Percentiles rank a stretch among this genome's conserved stretches.
Conservation (phyloP, 2,888 invertebrate genomes). For the Scaptomyza flava region DNA sequence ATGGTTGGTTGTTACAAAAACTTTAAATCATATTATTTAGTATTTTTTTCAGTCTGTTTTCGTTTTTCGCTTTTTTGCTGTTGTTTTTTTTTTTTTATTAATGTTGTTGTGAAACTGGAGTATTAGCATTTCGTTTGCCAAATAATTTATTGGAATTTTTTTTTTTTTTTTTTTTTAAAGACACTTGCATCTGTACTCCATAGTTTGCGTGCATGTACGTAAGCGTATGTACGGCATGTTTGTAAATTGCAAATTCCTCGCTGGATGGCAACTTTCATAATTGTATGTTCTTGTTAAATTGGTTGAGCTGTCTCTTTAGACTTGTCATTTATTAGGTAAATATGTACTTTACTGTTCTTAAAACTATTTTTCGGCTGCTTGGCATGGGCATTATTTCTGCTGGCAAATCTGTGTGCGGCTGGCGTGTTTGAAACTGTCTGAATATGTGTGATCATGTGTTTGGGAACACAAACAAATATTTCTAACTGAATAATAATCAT, state of each 20-base stretch:
- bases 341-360: slow-evolving; percentile 23
- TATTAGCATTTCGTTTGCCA: slow-evolving; percentile 27
- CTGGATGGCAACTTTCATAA: slow-evolving; percentile 78
- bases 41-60: slow-evolving; percentile 57
- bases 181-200: background rate
- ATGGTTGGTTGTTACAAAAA: slow-evolving; percentile 46
- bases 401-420: slow-evolving; percentile 22
- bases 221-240: slow-evolving; percentile 8
- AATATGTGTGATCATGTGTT: slow-evolving; percentile 19
- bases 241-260: slow-evolving; percentile 71
- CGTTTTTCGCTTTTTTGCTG: slow-evolving; percentile 21
- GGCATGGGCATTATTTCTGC: slow-evolving; percentile 32
- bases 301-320: slow-evolving; percentile 22
- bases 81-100: slow-evolving; percentile 18
- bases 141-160: slow-evolving; percentile 25
- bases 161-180: slow-evolving; percentile 2
- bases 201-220: slow-evolving; percentile 3
- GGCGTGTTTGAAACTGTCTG: background rate
- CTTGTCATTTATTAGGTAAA: slow-evolving; percentile 18
- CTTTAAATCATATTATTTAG: slow-evolving; percentile 52
- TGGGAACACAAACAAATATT: slow-evolving; percentile 48
- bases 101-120: slow-evolving; percentile 30
- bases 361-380: slow-evolving; percentile 31
- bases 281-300: slow-evolving; percentile 34
- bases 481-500: slow-evolving; percentile 32